Conservation (phyloP, 1,140 invertebrate species). For the Drosophila bocqueti region DNA sequence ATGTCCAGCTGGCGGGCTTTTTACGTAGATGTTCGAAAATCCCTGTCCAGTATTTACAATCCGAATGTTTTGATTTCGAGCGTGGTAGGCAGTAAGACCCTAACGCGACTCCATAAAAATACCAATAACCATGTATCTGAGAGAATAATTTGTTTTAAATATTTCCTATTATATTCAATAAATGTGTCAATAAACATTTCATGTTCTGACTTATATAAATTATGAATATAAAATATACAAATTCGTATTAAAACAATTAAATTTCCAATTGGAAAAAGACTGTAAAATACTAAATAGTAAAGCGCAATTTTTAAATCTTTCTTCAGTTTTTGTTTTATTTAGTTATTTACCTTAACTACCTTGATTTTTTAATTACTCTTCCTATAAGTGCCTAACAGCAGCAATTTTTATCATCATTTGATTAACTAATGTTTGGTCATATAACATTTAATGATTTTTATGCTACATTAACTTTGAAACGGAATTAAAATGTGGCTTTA, state of each 20-base stretch:
- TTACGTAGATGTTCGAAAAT: not conserved
- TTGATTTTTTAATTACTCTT: not conserved
- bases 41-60: not conserved
- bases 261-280: not conserved
- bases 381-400: not conserved
- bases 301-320: not conserved
- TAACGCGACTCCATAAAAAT: not conserved
- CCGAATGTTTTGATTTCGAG: not conserved
- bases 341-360: not conserved
- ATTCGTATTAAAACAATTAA: no score
- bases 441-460: conserved; percentile 10
- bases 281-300: not conserved
- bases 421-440: no score
- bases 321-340: not conserved
- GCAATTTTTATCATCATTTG: not conserved
- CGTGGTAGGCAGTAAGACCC: not conserved
- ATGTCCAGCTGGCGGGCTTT: not conserved
- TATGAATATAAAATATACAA: no score
- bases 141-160: not conserved
- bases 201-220: not conserved
- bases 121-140: no score
- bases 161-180: not conserved
- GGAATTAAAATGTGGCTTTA: not conserved
- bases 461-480: conserved; percentile 41
- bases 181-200: not conserved